Evolutionary conservation across 2,888 invertebrate species (phyloP).

Genomic region (Drosophila pseudotakahashii): DNA sequence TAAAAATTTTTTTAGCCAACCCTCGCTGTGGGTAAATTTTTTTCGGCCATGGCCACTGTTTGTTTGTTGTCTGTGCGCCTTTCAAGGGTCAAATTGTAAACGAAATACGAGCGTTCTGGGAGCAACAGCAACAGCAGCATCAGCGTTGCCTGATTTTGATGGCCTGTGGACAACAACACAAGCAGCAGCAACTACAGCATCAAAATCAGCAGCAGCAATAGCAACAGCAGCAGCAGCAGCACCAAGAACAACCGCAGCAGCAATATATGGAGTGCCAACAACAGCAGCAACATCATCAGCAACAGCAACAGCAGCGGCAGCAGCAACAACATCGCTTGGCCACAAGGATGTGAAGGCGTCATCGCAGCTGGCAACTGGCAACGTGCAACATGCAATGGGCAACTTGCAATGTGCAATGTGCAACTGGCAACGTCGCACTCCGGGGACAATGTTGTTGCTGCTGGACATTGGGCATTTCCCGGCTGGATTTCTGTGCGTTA

Average conservation of each 20-base stretch:
- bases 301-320: constrained; percentile 35
- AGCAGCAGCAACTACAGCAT: constrained; percentile 15
- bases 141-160: constrained; percentile 22
- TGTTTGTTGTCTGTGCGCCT: constrained; percentile 55
- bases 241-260: constrained; percentile 1
- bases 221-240: not conserved
- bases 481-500: constrained; percentile 15
- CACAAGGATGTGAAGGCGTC: constrained; percentile 67
- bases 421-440: constrained; percentile 52
- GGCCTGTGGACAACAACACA: constrained; percentile 24
- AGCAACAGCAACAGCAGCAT: constrained; percentile 55
- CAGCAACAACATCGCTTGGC: constrained; percentile 25
- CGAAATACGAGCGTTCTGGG: constrained; percentile 72
- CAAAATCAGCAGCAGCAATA: not conserved
- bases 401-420: constrained; percentile 34
- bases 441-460: constrained; percentile 69
- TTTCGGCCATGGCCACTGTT: constrained; percentile 3
- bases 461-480: not conserved
- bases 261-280: constrained; percentile 12
- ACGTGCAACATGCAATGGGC: constrained; percentile 35
- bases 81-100: constrained; percentile 77
- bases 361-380: constrained; percentile 34
- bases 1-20: not conserved
- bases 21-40: not conserved
- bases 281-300: constrained; percentile 36